Evolutionary conservation across 2,797 vertebrate species (phyloP).

Genomic region (Helostoma temminkii): DNA sequence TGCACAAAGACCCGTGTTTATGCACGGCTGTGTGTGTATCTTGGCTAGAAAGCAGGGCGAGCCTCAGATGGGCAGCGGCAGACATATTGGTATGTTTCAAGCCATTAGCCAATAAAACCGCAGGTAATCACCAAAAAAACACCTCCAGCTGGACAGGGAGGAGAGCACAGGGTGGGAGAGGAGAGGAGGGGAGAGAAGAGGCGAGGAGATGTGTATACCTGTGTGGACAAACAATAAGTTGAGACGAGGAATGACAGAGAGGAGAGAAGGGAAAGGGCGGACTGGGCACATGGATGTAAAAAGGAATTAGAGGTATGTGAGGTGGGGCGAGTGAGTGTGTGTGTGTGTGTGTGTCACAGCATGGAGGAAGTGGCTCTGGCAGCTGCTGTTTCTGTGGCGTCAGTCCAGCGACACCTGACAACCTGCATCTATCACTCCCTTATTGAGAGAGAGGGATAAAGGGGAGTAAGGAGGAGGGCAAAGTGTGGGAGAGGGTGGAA

Average conservation of each 20-base stretch:
- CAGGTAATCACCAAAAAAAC: constrained; percentile 86
- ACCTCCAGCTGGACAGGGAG: constrained; percentile 86
- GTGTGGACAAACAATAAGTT: constrained; percentile 62
- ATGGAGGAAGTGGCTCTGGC: constrained; percentile 83
- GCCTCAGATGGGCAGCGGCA: constrained; percentile 80
- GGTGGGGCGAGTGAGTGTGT: constrained; percentile 40
- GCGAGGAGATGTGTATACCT: background rate
- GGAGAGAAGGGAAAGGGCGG: constrained; percentile 22
- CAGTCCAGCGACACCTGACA: constrained; percentile 87
- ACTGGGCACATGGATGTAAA: constrained; percentile 60
- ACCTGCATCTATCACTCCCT: constrained; percentile 90
- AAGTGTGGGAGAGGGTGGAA: constrained; percentile 52
- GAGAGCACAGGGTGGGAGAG: constrained; percentile 54
- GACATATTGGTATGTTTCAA: constrained; percentile 90
- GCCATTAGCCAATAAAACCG: constrained; percentile 89
- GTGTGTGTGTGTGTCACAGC: constrained; percentile 71
- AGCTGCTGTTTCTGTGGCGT: constrained; percentile 86
- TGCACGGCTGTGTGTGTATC: constrained; percentile 49
- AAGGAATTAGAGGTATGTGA: constrained; percentile 73
- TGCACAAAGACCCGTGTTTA: constrained; percentile 63
- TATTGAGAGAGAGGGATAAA: constrained; percentile 87
- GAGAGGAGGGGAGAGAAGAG: constrained; percentile 13
- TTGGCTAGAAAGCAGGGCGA: constrained; percentile 72
- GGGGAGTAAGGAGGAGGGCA: constrained; percentile 62
- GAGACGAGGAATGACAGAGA: constrained; percentile 58